Evolutionary conservation across 1,140 invertebrate species (phyloP), one percentile per base, ranked within the genome.

Genomic region (Ganaspis sp.): DNA sequence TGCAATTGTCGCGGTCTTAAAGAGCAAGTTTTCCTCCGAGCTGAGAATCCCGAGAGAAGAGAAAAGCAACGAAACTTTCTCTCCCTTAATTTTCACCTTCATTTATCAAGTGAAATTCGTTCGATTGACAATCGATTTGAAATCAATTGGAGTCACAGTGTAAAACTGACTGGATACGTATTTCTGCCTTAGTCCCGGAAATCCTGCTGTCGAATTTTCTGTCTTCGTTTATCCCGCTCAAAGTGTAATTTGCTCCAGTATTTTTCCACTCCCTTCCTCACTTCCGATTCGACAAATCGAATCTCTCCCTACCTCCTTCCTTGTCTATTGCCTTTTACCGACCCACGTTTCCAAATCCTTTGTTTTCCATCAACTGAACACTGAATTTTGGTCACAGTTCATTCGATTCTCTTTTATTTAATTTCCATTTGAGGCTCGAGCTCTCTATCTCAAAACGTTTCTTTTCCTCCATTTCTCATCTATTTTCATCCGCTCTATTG

Each of bases 91-190:
- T 74, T 54, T 78, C 42, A 74, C 76, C 73, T 71, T 70, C 86
- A 88, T 89, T 85, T 87, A 89, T 89, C 87, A 89, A 89, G 87
- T 88, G 85, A 88, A 87, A 90, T 89, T 88, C 88, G 87, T 83
- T 89, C 83, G 79, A 88, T 88, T 86, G 87, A 88, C 87, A 89
- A 89, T 89, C 87, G 87, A 89, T 90, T 89, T 86, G 85, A 79
- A 90, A 90, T 90, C 88, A 89, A 89, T 89, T 87, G 86, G 81
- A 89, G 83, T 82, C 83, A 81, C 87, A 79, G 84, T 90, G 87
- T 88, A 90, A 89, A 89, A 90, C 88, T 89, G 89, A 89, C 87
- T 86, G 85, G 87, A 86, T 90, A 90, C 87, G 87, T 90, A 88
- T 90, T 89, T 89, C 84, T 83, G 81, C 54, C 82, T 84, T 76